Evolutionary conservation across 1,140 invertebrate genomes (phyloP).

Genomic region (Magallana angulata): DNA sequence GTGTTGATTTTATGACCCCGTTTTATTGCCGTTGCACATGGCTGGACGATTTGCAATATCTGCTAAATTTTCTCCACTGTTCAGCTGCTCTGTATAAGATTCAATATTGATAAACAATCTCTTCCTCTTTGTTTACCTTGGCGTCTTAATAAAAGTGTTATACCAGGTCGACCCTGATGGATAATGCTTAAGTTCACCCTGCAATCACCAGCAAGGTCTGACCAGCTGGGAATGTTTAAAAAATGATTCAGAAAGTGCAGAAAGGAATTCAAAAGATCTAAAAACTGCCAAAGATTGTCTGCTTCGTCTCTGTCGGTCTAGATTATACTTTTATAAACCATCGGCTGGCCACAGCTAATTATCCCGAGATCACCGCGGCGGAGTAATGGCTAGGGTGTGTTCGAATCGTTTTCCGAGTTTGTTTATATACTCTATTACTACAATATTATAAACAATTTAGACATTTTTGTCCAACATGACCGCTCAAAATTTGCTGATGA

Average conservation of each 20-base stretch:
- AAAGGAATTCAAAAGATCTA: background rate
- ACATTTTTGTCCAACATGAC: background rate
- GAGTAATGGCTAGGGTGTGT: background rate
- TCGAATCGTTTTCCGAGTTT: background rate
- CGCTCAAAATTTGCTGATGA: background rate
- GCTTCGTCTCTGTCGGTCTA: background rate
- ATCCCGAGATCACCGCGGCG: background rate
- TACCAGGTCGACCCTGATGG: background rate
- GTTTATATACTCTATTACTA: conserved; percentile 9
- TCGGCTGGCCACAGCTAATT: background rate
- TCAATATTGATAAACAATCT: conserved; percentile 25
- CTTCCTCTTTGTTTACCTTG: background rate
- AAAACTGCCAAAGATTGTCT: background rate
- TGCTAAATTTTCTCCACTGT: background rate
- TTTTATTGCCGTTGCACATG: conserved; percentile 12
- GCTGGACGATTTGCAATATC: background rate
- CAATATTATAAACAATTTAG: conserved; percentile 19
- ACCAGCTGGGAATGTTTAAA: conserved; percentile 1
- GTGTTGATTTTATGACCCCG: background rate
- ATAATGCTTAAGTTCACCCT: background rate
- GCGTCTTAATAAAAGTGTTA: conserved; percentile 25
- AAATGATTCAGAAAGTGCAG: conserved; percentile 12
- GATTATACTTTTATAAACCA: background rate
- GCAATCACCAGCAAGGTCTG: background rate
- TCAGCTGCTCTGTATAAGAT: conserved; percentile 15